Percentiles rank a stretch among this genome's conserved stretches.
These are phyloP conservation scores for Brenthis ino DNA, from an alignment of 2,888 invertebrate genomes.

Conservation along the genomic window DNA sequence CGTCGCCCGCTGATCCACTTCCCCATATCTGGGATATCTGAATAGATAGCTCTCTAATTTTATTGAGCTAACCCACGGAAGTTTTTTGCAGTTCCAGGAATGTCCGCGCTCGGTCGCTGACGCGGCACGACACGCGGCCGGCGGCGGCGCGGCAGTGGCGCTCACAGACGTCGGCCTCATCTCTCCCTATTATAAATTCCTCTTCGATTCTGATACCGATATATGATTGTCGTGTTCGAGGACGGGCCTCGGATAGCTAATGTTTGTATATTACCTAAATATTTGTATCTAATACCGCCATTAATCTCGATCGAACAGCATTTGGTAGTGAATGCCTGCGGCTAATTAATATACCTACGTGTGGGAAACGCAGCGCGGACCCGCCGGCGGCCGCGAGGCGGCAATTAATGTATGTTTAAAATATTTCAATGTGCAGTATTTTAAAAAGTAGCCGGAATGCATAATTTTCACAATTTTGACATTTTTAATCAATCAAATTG, in stretches of 20 bases:
- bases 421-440: slow-evolving; percentile 30
- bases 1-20: slow-evolving; percentile 47
- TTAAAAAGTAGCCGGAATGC: slow-evolving; percentile 24
- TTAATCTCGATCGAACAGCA: slow-evolving; percentile 40
- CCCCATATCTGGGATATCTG: slow-evolving; percentile 64
- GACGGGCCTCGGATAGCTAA: slow-evolving; percentile 40
- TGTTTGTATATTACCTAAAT: slow-evolving; percentile 41
- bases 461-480: slow-evolving; percentile 24
- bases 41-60: slow-evolving; percentile 68
- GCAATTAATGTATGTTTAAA: slow-evolving; percentile 23
- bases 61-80: slow-evolving; percentile 46
- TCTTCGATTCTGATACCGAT: slow-evolving; percentile 42
- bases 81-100: slow-evolving; percentile 49
- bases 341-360: slow-evolving; percentile 38
- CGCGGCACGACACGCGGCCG: slow-evolving; percentile 21
- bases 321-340: slow-evolving; percentile 38
- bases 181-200: slow-evolving; percentile 41
- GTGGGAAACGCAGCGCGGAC: slow-evolving; percentile 39
- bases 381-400: neutral
- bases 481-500: slow-evolving; percentile 16
- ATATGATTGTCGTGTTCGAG: slow-evolving; percentile 35
- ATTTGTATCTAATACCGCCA: slow-evolving; percentile 39
- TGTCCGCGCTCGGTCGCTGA: slow-evolving; percentile 16
- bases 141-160: neutral
- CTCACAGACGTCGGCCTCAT: slow-evolving; percentile 2